These are phyloP conservation scores for Calephelis perditalis DNA, from an alignment of 2,888 invertebrate genomes.

Conservation along the genomic window DNA sequence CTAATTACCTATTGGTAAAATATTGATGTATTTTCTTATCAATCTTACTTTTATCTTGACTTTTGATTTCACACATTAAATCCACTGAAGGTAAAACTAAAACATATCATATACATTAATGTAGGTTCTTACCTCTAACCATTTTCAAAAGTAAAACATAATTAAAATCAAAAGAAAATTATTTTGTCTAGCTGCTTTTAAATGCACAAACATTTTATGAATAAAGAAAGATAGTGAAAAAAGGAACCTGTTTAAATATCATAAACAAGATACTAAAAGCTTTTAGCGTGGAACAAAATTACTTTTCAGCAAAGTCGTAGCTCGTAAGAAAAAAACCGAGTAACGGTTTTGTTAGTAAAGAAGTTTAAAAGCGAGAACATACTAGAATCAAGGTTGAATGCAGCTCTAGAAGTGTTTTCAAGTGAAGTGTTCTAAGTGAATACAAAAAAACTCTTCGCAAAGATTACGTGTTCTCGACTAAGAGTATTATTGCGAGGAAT, in stretches of 20 bases:
- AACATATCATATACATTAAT: no score
- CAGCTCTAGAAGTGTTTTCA: conserved; percentile 5
- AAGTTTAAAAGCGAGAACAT: conserved; percentile 10
- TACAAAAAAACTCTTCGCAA: conserved; percentile 1
- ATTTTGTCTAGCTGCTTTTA: background rate
- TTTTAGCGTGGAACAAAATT: conserved; percentile 6
- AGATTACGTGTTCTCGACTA: background rate
- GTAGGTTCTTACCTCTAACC: no score
- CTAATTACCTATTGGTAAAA: no score
- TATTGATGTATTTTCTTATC: no score
- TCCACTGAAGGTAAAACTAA: no score
- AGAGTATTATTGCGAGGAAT: background rate
- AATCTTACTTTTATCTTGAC: no score
- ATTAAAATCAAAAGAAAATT: no score
- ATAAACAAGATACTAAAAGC: conserved; percentile 9
- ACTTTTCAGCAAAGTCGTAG: conserved; percentile 6
- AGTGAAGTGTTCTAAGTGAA: conserved; percentile 2
- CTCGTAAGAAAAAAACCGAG: background rate
- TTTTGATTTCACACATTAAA: no score
- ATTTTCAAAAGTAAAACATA: no score
- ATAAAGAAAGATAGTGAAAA: background rate
- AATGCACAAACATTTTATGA: background rate
- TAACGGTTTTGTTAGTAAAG: conserved; percentile 10
- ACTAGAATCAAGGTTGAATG: conserved; percentile 12
- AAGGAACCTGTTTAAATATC: background rate